phyloP scores from a whole-genome alignment of 2,113 vertebrate genomes.

The Rhagologus leucostigma region DNA sequence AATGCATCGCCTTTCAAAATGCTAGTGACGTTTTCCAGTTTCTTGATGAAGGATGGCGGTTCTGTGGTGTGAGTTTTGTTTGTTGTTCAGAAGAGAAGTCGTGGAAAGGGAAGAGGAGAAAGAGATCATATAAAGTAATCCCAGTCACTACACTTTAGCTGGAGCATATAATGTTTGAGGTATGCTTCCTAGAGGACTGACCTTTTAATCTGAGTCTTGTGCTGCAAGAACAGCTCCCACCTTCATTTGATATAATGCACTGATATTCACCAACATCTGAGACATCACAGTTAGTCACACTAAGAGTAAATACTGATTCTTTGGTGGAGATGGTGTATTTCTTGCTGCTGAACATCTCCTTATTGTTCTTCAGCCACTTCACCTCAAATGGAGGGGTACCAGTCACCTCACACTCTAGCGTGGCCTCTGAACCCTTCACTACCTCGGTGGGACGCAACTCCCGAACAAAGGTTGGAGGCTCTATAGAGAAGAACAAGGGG shows the following conservation, averaged over 20 bases:
- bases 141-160: neutral
- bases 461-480: conserved; percentile 86
- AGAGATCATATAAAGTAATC: conserved; percentile 8
- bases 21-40: conserved; percentile 81
- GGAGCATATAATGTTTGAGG: neutral
- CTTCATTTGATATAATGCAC: conserved; percentile 88
- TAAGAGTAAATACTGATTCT: conserved; percentile 79
- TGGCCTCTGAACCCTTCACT: conserved; percentile 82
- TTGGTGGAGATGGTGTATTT: conserved; percentile 83
- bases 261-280: conserved; percentile 93
- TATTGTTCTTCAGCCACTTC: conserved; percentile 91
- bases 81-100: neutral
- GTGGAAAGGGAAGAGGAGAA: conserved; percentile 25
- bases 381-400: conserved; percentile 91
- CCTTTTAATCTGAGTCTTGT: conserved; percentile 90
- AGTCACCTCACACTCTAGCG: conserved; percentile 82
- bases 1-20: conserved; percentile 83
- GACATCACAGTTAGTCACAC: conserved; percentile 84
- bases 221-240: conserved; percentile 87
- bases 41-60: conserved; percentile 87
- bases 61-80: conserved; percentile 71
- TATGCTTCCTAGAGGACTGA: conserved; percentile 66
- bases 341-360: conserved; percentile 88
- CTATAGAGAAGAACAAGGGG: conserved; percentile 68
- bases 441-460: conserved; percentile 80